Conservation (phyloP, 2,113 vertebrate species). For the Danio rerio region DNA sequence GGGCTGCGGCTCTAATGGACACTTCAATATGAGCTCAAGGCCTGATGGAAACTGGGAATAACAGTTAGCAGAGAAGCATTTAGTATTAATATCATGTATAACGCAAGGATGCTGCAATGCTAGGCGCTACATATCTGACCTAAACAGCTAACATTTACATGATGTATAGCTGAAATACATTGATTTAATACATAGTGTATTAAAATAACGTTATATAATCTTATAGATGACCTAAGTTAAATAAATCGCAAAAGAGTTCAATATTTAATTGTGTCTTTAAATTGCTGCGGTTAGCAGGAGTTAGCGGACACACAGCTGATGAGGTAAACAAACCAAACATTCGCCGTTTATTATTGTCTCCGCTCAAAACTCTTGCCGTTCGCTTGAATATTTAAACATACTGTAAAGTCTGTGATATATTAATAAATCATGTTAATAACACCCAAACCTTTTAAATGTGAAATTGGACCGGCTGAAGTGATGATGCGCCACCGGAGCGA, state of each 20-base stretch:
- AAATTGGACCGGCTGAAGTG: neutral
- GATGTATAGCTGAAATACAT: neutral
- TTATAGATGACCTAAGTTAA: neutral
- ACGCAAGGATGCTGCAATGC: neutral
- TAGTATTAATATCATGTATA: neutral
- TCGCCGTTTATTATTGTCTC: neutral
- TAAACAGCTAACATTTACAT: neutral
- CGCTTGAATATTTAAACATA: neutral
- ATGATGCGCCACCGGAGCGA: neutral
- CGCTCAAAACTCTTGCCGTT: neutral
- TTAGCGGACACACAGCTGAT: constrained; percentile 40
- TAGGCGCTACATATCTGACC: neutral
- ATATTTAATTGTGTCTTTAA: neutral
- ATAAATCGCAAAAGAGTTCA: neutral
- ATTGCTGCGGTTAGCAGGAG: neutral
- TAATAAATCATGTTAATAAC: neutral
- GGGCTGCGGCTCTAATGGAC: constrained; percentile 62
- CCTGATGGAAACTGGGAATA: neutral
- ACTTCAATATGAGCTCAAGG: neutral
- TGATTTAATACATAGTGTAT: neutral
- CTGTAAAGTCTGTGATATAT: neutral
- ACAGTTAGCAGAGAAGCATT: neutral
- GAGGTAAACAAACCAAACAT: constrained; percentile 25
- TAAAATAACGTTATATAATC: neutral
- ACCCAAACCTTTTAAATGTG: neutral